These are phyloP conservation scores for Cenopis cana DNA, from an alignment of 2,888 invertebrate species.

Conservation along the genomic window DNA sequence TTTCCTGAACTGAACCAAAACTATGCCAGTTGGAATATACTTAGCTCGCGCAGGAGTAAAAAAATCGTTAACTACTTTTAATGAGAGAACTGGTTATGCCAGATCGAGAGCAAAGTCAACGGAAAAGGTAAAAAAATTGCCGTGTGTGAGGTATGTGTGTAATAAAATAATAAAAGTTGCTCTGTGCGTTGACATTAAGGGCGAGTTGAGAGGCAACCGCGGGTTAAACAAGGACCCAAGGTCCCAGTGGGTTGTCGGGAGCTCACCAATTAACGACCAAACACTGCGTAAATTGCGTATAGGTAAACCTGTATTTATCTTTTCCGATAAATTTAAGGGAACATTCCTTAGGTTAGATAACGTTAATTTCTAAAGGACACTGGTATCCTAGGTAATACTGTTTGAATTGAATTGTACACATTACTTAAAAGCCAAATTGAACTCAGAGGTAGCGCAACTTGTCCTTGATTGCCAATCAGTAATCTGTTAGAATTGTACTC, in stretches of 20 bases:
- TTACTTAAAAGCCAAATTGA: too few relatives aligned
- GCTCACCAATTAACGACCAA: slow-evolving; percentile 8
- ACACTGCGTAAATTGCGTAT: neutral
- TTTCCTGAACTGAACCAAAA: slow-evolving; percentile 56
- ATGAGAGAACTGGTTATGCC: slow-evolving; percentile 51
- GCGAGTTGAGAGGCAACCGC: slow-evolving; percentile 69
- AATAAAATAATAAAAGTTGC: slow-evolving; percentile 60
- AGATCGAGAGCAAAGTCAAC: slow-evolving; percentile 50
- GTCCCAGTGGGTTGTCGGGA: neutral
- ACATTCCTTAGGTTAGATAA: too few relatives aligned
- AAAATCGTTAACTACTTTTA: slow-evolving; percentile 45
- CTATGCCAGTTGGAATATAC: slow-evolving; percentile 54
- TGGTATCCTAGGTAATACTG: too few relatives aligned
- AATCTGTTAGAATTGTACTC: too few relatives aligned
- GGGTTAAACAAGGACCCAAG: slow-evolving; percentile 50
- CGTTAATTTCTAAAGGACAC: too few relatives aligned
- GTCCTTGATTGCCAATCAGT: too few relatives aligned
- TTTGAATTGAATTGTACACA: too few relatives aligned
- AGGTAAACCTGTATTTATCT: too few relatives aligned
- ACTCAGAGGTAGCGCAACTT: too few relatives aligned
- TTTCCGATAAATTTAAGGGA: too few relatives aligned
- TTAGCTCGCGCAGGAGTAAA: slow-evolving; percentile 48
- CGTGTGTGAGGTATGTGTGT: slow-evolving; percentile 51
- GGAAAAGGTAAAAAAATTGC: slow-evolving; percentile 52
- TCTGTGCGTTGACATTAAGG: slow-evolving; percentile 69